Base-by-base conservation (phyloP, 1,140 invertebrate species). In the Pseudomyrmex cubaensis region DNA sequence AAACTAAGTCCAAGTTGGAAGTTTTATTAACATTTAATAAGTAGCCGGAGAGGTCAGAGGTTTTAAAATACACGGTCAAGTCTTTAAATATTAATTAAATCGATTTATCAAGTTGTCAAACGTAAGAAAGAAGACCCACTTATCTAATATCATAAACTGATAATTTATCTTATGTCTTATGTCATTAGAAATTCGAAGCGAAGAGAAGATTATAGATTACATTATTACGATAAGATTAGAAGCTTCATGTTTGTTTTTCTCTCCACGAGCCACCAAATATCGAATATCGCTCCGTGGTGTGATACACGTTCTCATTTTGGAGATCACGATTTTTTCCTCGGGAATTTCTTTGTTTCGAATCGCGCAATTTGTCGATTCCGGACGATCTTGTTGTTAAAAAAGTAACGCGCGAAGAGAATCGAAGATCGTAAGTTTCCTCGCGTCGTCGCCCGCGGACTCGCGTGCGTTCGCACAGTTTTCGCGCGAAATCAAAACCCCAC, bases 361-460 rank as follows among this genome's bases (percentile, higher is more conserved):
- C 63, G 20, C 63, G 20, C 22, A 8, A 17, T 8, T 12, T 20
- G 17, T n/a, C 76, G 48, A 52, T 62, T 61, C 20, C 20, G 20
- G 17, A 10, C 46, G 17, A 69, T 52, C 13, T 7, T 22, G 48
- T 7, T 1, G 48, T 5, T 35, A 13, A 22, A 22, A 25, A 25
- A 22, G n/a, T 17, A 10, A 13, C 22, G 50, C 50, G 48, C 66
- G 57, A 72, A 74, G 12, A 80, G 82, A 69, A 86, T 85, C 85
- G 69, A 10, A 72, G 85, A 78, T 84, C 73, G 73, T 48, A 52
- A 72, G 66, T 78, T 77, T 48, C 17, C 56, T 56, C 69, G 69
- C 48, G 44, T 48, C 35, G 63, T 73, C 69, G 5, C 62, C 61
- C 77, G 22, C 54, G 44, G 48, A 63, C 35, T 62, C 66, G 44